Evolutionary conservation across 2,888 invertebrate species (phyloP).

Genomic region (Drosophila nr. perissopoda): DNA sequence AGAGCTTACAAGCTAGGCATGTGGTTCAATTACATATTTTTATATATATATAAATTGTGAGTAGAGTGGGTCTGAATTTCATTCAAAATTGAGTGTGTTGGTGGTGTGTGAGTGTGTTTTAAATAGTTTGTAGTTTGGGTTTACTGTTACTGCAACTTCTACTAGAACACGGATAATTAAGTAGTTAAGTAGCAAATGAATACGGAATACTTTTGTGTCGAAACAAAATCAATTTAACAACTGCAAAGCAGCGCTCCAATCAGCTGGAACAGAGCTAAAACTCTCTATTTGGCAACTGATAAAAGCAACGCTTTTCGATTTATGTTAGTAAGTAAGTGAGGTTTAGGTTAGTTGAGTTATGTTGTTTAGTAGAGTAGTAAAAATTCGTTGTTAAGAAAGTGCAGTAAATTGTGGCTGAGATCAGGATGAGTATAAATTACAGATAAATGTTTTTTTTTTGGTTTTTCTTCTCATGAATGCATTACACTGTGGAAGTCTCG

Average conservation of each 20-base stretch:
- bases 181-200: constrained; percentile 58
- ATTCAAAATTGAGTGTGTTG: constrained; percentile 48
- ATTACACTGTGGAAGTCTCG: background rate
- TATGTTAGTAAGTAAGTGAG: constrained; percentile 14
- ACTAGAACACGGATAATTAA: constrained; percentile 63
- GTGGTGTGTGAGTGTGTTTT: constrained; percentile 15
- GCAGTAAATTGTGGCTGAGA: constrained; percentile 46
- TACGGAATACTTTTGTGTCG: constrained; percentile 22
- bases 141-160: constrained; percentile 72
- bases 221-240: constrained; percentile 63
- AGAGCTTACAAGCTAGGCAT: constrained; percentile 33
- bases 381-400: constrained; percentile 45
- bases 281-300: constrained; percentile 37
- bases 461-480: constrained; percentile 1
- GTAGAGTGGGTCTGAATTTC: constrained; percentile 39
- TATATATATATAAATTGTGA: constrained; percentile 11
- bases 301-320: constrained; percentile 29
- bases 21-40: background rate
- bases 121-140: constrained; percentile 18
- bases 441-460: background rate
- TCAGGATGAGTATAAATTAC: constrained; percentile 11
- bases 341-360: constrained; percentile 34
- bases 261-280: constrained; percentile 34
- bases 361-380: constrained; percentile 36
- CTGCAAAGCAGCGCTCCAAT: constrained; percentile 38